Percentiles rank a stretch among this genome's conserved stretches.
These are phyloP conservation scores for Syngnathus acus DNA, from an alignment of 2,797 vertebrate species.

Conservation along the genomic window DNA sequence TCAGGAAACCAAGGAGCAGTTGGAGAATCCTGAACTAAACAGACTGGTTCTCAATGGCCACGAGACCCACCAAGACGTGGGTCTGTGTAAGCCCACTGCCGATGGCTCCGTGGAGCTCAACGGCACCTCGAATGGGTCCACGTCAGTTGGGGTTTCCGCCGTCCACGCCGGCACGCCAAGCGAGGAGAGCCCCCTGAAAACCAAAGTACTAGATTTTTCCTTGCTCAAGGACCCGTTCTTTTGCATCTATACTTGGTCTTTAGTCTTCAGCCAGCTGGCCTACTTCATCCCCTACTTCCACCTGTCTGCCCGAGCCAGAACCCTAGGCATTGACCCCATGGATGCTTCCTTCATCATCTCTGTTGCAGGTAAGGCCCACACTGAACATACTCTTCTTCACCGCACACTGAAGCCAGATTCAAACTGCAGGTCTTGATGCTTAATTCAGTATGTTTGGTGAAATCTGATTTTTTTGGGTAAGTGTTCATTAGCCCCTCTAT, in stretches of 20 bases:
- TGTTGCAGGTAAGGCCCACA: slow-evolving; percentile 76
- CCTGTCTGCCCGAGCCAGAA: slow-evolving; percentile 82
- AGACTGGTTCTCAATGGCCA: slow-evolving; percentile 53
- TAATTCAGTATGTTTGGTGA: no score
- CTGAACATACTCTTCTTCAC: not conserved
- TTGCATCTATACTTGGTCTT: slow-evolving; percentile 86
- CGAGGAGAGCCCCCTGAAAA: slow-evolving; percentile 33
- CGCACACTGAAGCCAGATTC: not conserved
- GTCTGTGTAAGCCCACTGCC: slow-evolving; percentile 38
- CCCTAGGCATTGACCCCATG: slow-evolving; percentile 79
- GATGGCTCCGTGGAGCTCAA: slow-evolving; percentile 50
- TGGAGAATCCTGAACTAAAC: slow-evolving; percentile 51
- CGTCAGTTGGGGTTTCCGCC: slow-evolving; percentile 34
- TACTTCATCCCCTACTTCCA: slow-evolving; percentile 90
- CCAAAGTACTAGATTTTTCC: slow-evolving; percentile 78
- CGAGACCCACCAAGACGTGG: slow-evolving; percentile 37
- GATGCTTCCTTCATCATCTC: slow-evolving; percentile 87
- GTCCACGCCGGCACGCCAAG: slow-evolving; percentile 33
- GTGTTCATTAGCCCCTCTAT: no score
- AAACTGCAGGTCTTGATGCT: no score
- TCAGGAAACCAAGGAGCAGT: slow-evolving; percentile 33
- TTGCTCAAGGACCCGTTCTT: slow-evolving; percentile 84
- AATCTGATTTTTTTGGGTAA: no score
- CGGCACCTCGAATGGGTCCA: slow-evolving; percentile 52
- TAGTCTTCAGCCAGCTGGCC: slow-evolving; percentile 87